Evolutionary conservation across 2,113 vertebrate species (phyloP), one percentile per base, ranked within the genome.

Genomic region (Gymnobelideus leadbeateri): DNA sequence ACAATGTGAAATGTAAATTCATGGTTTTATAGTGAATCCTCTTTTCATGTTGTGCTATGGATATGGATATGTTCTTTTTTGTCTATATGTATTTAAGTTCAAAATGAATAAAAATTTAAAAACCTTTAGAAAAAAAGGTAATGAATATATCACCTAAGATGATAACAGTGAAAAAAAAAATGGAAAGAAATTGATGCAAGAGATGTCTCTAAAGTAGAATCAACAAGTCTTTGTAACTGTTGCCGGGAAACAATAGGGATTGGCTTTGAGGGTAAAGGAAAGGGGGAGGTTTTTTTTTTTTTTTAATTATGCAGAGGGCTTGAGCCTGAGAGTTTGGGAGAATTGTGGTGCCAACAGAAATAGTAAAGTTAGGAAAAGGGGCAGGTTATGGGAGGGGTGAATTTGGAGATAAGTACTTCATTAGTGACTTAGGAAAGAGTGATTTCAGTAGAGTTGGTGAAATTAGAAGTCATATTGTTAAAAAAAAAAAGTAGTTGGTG

Each of bases 121-220:
- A 61, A 37, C 3, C 12, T 16, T 37, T 16, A 68, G 31, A 6
- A 37, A 68, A 68, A 55, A 26, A 61, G 61, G 11, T 68, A 55
- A 68, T 68, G 31, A 68, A 31, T 14, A 16, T 12, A 31, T 37
- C 61, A 68, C 16, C 31, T 68, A 68, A 68, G 31, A 5, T 68
- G 61, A 68, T 21, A 84, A 21, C 37, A 84, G 37, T 43, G 16
- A 68, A 61, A 52, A 52, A 54, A 77, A 55, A 55, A 43, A 68
- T 68, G 61, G 14, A n/a, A 84, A 84, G 37, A 16, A 84, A 84
- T 43, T 43, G 6, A 43, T 77, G 16, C 37, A n/a, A n/a, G 68
- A 77, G 68, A n/a, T 84, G 68, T 84, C 43, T 84, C 68, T 84
- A 84, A n/a, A 84, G 68, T n/a, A 43, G 68, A 84, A 84, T 84